phyloP scores from a whole-genome alignment of 2,888 invertebrate genomes.

The Drosophila mulleri region DNA sequence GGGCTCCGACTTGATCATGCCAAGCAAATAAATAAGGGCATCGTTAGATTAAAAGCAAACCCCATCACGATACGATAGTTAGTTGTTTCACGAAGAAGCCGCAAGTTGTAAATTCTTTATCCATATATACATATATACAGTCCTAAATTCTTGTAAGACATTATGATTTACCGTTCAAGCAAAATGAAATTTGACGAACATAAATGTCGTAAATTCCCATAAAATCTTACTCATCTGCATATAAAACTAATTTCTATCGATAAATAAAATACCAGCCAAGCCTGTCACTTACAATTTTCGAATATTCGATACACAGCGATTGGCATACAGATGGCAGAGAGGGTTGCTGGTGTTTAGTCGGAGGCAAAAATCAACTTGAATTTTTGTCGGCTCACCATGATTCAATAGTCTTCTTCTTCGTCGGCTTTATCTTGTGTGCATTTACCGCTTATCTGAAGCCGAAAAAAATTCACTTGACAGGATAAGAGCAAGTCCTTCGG shows the following conservation, averaged over 20 bases:
- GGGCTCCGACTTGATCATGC: no score
- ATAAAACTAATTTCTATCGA: conserved; percentile 1
- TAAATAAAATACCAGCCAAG: background rate
- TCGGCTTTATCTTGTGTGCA: conserved; percentile 15
- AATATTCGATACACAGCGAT: conserved; percentile 1
- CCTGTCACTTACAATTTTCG: conserved; percentile 1
- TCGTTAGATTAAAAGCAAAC: no score
- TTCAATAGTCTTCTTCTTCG: conserved; percentile 8
- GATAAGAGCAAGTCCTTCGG: conserved; percentile 18
- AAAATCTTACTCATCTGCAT: background rate
- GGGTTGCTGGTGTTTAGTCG: background rate
- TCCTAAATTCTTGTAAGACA: no score
- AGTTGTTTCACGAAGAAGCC: no score
- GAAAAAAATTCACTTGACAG: conserved; percentile 54
- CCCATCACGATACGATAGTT: no score
- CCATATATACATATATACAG: no score
- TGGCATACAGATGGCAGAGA: background rate
- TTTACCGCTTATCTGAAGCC: conserved; percentile 43
- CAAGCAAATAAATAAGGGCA: no score
- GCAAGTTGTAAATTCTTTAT: no score
- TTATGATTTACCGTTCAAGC: no score
- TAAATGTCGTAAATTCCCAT: background rate
- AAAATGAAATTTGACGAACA: no score
- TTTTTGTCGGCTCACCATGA: conserved; percentile 5
- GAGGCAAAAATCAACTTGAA: background rate